These are phyloP conservation scores for Acanthacorydalis orientalis DNA, from an alignment of 2,888 invertebrate species.

Conservation along the genomic window DNA sequence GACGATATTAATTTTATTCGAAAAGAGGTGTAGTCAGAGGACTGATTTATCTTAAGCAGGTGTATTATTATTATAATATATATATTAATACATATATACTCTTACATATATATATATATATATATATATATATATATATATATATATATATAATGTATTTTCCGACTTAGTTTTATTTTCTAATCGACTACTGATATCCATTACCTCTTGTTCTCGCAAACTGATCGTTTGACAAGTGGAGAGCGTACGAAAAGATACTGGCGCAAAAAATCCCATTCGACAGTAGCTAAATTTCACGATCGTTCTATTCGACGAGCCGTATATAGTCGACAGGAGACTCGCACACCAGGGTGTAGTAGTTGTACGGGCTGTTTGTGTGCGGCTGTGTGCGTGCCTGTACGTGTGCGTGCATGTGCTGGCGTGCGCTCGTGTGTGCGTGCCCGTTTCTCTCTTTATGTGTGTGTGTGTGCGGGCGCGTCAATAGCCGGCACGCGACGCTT, in stretches of 20 bases:
- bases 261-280: not conserved
- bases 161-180: too few relatives aligned
- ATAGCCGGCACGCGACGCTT: slow-evolving; percentile 2
- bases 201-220: slow-evolving; percentile 18
- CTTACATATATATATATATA: too few relatives aligned
- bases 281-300: not conserved
- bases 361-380: not conserved
- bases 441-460: not conserved
- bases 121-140: too few relatives aligned
- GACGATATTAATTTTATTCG: too few relatives aligned
- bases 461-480: slow-evolving; percentile 6
- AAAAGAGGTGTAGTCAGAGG: too few relatives aligned
- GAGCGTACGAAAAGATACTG: slow-evolving; percentile 16
- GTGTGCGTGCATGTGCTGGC: slow-evolving; percentile 1
- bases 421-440: too few relatives aligned
- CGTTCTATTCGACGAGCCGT: not conserved
- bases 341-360: not conserved
- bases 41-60: too few relatives aligned
- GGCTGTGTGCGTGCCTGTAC: not conserved
- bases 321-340: not conserved
- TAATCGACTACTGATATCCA: not conserved
- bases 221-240: slow-evolving; percentile 36
- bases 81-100: too few relatives aligned
- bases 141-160: too few relatives aligned
- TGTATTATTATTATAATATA: too few relatives aligned